Evolutionary conservation across 2,113 vertebrate species (phyloP).

Genomic region (Lutjanus erythropterus): DNA sequence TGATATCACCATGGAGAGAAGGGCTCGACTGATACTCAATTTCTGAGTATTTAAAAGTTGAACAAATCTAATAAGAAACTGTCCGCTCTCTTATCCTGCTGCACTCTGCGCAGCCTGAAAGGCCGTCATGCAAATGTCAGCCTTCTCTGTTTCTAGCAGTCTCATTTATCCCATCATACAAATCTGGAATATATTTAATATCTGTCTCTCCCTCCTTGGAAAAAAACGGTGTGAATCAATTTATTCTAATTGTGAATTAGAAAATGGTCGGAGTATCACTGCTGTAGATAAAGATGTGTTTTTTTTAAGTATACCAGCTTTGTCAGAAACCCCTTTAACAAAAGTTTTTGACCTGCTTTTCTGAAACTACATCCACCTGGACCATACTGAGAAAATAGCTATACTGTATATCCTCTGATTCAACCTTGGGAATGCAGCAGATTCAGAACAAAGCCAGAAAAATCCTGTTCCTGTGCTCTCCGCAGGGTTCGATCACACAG

Average conservation of each 20-base stretch:
- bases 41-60: not conserved
- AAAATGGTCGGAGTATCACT: no score
- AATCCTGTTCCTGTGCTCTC: not conserved
- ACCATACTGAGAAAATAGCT: not conserved
- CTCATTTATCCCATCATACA: no score
- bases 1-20: not conserved
- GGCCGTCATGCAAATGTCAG: no score
- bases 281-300: not conserved
- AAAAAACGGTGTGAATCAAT: no score
- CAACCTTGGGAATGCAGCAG: not conserved
- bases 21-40: not conserved
- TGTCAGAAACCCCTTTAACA: not conserved
- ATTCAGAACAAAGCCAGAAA: not conserved
- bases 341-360: not conserved
- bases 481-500: constrained; percentile 23
- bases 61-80: not conserved
- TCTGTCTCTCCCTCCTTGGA: no score
- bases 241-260: no score
- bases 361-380: not conserved
- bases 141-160: no score
- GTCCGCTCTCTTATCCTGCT: no score
- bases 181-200: no score
- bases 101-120: no score
- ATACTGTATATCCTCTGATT: constrained; percentile 3
- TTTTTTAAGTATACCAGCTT: not conserved